Evolutionary conservation across 2,797 vertebrate genomes (phyloP).

Genomic region (Chaenodraco wilsoni): DNA sequence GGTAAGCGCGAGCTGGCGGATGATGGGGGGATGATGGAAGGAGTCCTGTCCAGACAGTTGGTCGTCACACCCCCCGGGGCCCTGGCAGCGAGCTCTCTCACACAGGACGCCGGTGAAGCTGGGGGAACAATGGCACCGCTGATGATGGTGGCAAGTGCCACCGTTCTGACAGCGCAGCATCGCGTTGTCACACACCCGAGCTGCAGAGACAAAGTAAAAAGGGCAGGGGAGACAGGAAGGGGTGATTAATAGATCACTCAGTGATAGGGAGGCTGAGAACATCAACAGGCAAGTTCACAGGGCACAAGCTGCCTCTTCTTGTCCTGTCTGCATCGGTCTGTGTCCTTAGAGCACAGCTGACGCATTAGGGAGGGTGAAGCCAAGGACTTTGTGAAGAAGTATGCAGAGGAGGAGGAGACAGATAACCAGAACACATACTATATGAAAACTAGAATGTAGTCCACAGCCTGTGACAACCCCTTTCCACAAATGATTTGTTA

Average conservation of each 20-base stretch:
- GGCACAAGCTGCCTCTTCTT: conserved; percentile 74
- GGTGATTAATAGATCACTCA: conserved; percentile 72
- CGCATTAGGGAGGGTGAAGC: conserved; percentile 57
- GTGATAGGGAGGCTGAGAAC: conserved; percentile 57
- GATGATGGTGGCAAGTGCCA: conserved; percentile 91
- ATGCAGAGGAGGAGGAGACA: conserved; percentile 24
- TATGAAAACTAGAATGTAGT: conserved; percentile 30
- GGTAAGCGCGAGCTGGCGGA: conserved; percentile 39
- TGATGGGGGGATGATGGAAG: conserved; percentile 29
- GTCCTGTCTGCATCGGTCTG: conserved; percentile 61
- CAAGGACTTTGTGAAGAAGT: conserved; percentile 60
- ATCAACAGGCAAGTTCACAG: conserved; percentile 71
- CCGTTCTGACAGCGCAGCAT: conserved; percentile 95
- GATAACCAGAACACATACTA: conserved; percentile 34
- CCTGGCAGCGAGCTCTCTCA: conserved; percentile 87
- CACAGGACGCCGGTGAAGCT: conserved; percentile 91
- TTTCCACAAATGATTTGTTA: conserved; percentile 16
- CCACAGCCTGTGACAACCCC: conserved; percentile 21
- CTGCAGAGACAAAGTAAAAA: conserved; percentile 77
- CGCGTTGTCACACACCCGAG: conserved; percentile 94
- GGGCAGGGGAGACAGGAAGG: conserved; percentile 54
- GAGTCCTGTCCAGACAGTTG: conserved; percentile 75
- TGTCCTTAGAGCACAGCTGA: conserved; percentile 65
- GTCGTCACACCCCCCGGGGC: conserved; percentile 85
- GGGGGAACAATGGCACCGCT: conserved; percentile 89